Evolutionary conservation across 2,888 invertebrate genomes (phyloP), one percentile per base, ranked within the genome.

Genomic region (Yponomeuta sedellus): DNA sequence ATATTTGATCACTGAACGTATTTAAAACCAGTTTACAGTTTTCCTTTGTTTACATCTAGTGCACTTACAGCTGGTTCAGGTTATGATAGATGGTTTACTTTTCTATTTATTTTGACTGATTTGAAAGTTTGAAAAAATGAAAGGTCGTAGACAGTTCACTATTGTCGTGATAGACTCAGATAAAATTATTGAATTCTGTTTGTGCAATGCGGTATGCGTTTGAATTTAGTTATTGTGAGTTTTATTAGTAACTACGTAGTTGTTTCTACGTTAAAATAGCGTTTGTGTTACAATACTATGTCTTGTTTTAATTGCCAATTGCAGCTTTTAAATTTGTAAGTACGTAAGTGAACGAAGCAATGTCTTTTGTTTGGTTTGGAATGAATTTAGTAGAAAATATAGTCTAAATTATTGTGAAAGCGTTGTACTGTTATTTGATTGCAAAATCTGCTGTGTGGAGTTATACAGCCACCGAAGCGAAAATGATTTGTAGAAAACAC

Each of bases 381-480:
- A 58, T 58, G 58, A 10, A n/a, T n/a, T 58, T 19, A 58, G 58
- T 58, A 19, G 57, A 19, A 58, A 58, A 58, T 58, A 58, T 58
- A 34, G 34, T 8, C 58, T 19, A 58, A 20, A 52, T 16, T 52
- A 52, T 52, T 16, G 44, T 52, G 44, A 52, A 61, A 61, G 61
- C 61, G 10, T 16, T 12, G 25, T 61, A 25, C 16, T 61, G 25
- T 28, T 28, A 25, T 16, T 61, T 28, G 3, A 61, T 61, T 34
- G 25, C 63, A 68, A 70, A 73, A 70, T 71, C 67, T 63, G 70
- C 73, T 34, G 34, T 34, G 75, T 78, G 76, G 74, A 74, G 76
- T 74, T 74, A 22, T 71, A 76, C 80, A 83, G 77, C 81, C 81
- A 83, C 84, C 82, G 76, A 79, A 75, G 75, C 73, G 70, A 68